Base-by-base conservation (phyloP, 1,140 invertebrate genomes). In the Mactra quadrangularis region DNA sequence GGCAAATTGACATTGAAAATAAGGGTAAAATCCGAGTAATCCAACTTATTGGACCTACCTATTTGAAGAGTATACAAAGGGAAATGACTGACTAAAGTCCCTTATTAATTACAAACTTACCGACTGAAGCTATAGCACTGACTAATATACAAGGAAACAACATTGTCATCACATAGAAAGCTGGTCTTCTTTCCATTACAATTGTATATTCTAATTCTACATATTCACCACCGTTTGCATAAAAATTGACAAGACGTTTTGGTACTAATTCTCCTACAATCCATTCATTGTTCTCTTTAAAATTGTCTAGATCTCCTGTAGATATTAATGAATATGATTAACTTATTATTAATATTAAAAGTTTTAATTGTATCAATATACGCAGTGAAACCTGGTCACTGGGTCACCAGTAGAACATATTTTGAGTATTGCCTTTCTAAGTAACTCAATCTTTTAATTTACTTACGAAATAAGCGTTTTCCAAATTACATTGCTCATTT, bases 81-180 rank as follows among this genome's bases (percentile, higher is more conserved):
- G n/a, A n/a, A n/a, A n/a, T n/a, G n/a, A n/a, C n/a, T n/a, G n/a
- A n/a, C n/a, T n/a, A n/a, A n/a, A n/a, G n/a, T n/a, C n/a, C n/a
- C n/a, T n/a, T n/a, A n/a, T n/a, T n/a, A n/a, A n/a, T n/a, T n/a
- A 98, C 6, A 68, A 7, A 76, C 72, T 22, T 62, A 76, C 72
- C 72, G 6, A 62, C 35, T 13, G 72, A 35, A 15, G 72, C 72
- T 47, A 76, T 76, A 13, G 45, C 55, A 31, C 55, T 76, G 6
- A 62, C 57, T 9, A 89, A 72, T 13, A 87, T 84, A 74, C 87
- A 88, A 0, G 88, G 88, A 31, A 86, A 79, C 25, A 89, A 75
- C 31, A 89, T 68, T 72, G 89, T 89, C 57, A 83, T 83, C 15
- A 76, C 72, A 31, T 85, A 88, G 62, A 88, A 88, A 41, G 72